A percentile compares a stretch with the other conserved stretches of the same genome.
phyloP scores from a whole-genome alignment of 2,888 invertebrate species.

The Lasioglossum villosulum region DNA sequence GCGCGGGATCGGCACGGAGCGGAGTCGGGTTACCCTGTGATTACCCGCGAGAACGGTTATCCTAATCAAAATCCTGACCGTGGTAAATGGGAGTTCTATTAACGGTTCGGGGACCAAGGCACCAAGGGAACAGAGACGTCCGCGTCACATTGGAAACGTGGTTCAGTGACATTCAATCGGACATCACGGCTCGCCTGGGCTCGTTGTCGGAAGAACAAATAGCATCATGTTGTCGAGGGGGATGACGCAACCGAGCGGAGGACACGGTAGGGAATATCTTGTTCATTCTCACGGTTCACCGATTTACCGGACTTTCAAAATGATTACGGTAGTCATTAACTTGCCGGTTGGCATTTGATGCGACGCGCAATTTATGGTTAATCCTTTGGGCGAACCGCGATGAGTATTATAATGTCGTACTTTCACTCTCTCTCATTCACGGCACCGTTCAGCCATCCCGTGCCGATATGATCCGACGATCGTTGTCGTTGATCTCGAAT shows the following conservation, averaged over 20 bases:
- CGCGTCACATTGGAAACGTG: conserved; percentile 30
- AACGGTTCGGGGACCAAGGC: background rate
- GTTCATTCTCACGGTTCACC: conserved; percentile 63
- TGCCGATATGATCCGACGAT: conserved; percentile 42
- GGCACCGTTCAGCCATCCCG: conserved; percentile 1
- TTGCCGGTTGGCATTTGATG: conserved; percentile 67
- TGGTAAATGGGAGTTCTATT: conserved; percentile 49
- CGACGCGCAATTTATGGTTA: conserved; percentile 74
- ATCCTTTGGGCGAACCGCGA: conserved; percentile 71
- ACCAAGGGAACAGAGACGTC: background rate
- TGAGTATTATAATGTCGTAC: conserved; percentile 75
- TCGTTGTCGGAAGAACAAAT: conserved; percentile 57
- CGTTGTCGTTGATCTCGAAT: conserved; percentile 39
- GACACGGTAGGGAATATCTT: conserved; percentile 56
- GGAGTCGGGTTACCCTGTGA: background rate
- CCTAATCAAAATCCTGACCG: conserved; percentile 52
- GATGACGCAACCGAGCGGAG: conserved; percentile 49
- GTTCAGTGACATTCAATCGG: conserved; percentile 55
- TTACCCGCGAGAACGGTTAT: conserved; percentile 54
- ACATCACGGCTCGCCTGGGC: conserved; percentile 19
- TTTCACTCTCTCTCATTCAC: conserved; percentile 67
- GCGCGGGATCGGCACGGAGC: background rate
- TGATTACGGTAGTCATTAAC: conserved; percentile 67
- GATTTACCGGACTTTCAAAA: conserved; percentile 64
- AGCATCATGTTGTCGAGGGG: conserved; percentile 14